Evolutionary conservation across 2,113 vertebrate genomes (phyloP).

Genomic region (Ictalurus furcatus): DNA sequence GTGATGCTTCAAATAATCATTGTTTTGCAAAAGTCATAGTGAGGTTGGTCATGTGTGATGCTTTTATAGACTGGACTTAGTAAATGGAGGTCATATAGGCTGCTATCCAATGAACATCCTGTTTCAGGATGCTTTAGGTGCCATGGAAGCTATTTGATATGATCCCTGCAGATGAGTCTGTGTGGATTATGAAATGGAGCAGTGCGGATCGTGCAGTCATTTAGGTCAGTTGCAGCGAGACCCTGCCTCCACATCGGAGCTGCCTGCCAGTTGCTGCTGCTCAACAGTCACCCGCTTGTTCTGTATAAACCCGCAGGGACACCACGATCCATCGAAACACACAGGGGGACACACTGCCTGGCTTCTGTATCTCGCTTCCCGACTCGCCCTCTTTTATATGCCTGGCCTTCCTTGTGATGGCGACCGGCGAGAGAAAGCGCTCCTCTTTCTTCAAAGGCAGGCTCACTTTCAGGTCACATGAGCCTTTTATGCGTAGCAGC

Average conservation of each 20-base stretch:
- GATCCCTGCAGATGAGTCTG: not conserved
- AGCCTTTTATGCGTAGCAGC: constrained; percentile 32
- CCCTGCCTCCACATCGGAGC: not conserved
- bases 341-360: constrained; percentile 19
- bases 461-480: constrained; percentile 46
- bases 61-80: not conserved
- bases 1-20: not conserved
- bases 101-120: not conserved
- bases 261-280: constrained; percentile 9
- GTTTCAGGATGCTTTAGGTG: not conserved
- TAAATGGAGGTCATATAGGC: not conserved
- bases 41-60: not conserved
- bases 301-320: constrained; percentile 21
- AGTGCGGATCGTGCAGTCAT: not conserved
- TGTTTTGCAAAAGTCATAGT: not conserved
- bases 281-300: constrained; percentile 32
- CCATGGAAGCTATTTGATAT: not conserved
- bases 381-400: constrained; percentile 20
- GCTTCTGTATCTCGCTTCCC: constrained; percentile 8
- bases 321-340: not conserved
- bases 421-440: constrained; percentile 19
- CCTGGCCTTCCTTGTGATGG: not conserved
- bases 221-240: constrained; percentile 22
- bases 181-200: not conserved
- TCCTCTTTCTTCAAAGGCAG: constrained; percentile 19